phyloP scores from a whole-genome alignment of 2,797 vertebrate species.

The Pangasius mekongensis region DNA sequence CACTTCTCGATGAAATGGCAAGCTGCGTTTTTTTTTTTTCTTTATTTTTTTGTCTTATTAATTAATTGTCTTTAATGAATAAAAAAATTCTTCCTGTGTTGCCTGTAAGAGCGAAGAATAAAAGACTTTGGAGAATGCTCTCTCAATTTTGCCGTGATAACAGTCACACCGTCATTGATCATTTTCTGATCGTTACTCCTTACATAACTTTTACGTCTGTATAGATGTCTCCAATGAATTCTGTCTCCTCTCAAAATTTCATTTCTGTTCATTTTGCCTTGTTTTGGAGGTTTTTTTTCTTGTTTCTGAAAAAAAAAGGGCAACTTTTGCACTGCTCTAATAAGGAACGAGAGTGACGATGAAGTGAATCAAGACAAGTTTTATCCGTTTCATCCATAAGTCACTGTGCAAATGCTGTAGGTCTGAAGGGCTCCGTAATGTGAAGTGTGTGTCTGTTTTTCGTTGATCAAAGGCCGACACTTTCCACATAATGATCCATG shows the following conservation, averaged over 20 bases:
- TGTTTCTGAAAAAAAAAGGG: neutral
- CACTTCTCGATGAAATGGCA: neutral
- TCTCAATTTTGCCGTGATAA: neutral
- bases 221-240: neutral
- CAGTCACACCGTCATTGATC: neutral
- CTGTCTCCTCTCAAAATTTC: neutral
- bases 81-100: neutral
- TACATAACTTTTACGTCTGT: neutral
- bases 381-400: neutral
- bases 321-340: neutral
- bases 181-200: neutral
- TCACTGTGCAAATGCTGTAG: neutral
- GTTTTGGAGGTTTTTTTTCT: neutral
- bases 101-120: neutral
- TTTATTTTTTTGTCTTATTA: neutral
- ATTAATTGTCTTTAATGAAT: no score
- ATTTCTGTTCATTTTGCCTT: neutral
- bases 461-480: slow-evolving; percentile 26
- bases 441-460: neutral
- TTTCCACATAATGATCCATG: slow-evolving; percentile 22
- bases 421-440: slow-evolving; percentile 22
- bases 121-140: neutral
- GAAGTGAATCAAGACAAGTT: neutral
- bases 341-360: neutral
- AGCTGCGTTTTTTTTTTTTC: neutral